phyloP scores from a whole-genome alignment of 2,113 vertebrate genomes.

The Nothocercus julius region DNA sequence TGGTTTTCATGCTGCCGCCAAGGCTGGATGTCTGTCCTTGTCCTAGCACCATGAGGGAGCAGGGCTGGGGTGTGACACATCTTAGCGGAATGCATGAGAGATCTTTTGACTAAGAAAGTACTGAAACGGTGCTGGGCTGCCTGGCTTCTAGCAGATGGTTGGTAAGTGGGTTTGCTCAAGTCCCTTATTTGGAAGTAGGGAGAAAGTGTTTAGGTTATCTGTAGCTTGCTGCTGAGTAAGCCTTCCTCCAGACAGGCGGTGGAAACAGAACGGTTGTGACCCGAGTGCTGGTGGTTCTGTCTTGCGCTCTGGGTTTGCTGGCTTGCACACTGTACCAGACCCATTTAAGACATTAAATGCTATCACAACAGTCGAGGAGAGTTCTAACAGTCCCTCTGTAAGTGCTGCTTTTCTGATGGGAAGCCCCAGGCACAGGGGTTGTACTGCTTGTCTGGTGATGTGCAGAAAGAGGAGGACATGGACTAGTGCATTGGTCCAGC shows the following conservation, averaged over 20 bases:
- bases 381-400: background rate
- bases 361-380: background rate
- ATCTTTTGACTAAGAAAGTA: background rate
- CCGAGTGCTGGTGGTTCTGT: background rate
- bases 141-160: background rate
- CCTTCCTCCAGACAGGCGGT: background rate
- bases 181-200: background rate
- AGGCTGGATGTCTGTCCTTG: rapidly evolving
- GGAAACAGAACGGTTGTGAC: background rate
- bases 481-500: background rate
- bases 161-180: background rate
- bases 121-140: background rate
- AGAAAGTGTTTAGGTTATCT: background rate
- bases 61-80: background rate
- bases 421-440: rapidly evolving
- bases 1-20: background rate
- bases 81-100: rapidly evolving
- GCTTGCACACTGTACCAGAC: rapidly evolving
- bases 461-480: rapidly evolving
- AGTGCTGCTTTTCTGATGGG: background rate
- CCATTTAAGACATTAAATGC: background rate
- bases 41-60: rapidly evolving
- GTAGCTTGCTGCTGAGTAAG: background rate
- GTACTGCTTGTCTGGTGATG: rapidly evolving
- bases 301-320: background rate